A percentile compares a stretch with the other conserved stretches of the same genome.
Conservation (phyloP, 2,797 vertebrate genomes). For the Euphonia xanthogaster region DNA sequence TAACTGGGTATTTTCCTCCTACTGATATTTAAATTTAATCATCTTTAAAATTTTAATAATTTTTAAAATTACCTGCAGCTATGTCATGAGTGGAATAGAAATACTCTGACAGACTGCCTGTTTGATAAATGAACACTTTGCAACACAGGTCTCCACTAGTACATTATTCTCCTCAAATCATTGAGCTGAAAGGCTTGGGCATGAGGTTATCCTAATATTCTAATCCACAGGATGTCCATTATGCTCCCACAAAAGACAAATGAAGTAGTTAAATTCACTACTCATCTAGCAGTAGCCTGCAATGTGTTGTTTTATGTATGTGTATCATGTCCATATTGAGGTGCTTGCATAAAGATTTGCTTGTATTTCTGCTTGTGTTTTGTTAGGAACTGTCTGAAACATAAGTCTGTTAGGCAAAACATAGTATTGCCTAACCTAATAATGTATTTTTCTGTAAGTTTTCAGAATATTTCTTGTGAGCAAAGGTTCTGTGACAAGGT, state of each 20-base stretch:
- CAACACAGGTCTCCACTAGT: not conserved
- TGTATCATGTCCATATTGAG: not conserved
- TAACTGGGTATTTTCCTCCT: not conserved
- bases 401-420: not conserved
- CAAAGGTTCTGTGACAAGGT: not conserved
- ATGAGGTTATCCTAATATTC: not conserved
- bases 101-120: not conserved
- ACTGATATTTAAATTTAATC: not conserved
- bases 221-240: not conserved
- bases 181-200: not conserved
- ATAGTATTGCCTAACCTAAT: not conserved
- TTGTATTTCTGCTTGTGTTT: not conserved
- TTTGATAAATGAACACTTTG: not conserved
- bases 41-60: not conserved
- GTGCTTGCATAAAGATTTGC: not conserved
- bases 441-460: not conserved
- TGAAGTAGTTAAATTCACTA: not conserved
- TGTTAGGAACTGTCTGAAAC: not conserved
- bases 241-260: not conserved
- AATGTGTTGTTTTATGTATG: not conserved
- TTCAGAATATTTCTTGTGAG: not conserved
- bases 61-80: not conserved
- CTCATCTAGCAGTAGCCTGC: not conserved
- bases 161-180: not conserved
- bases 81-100: not conserved